Percentiles rank a stretch among this genome's conserved stretches.
Conservation (phyloP, 1,140 invertebrate species). For the Geopemphigus sp. region DNA sequence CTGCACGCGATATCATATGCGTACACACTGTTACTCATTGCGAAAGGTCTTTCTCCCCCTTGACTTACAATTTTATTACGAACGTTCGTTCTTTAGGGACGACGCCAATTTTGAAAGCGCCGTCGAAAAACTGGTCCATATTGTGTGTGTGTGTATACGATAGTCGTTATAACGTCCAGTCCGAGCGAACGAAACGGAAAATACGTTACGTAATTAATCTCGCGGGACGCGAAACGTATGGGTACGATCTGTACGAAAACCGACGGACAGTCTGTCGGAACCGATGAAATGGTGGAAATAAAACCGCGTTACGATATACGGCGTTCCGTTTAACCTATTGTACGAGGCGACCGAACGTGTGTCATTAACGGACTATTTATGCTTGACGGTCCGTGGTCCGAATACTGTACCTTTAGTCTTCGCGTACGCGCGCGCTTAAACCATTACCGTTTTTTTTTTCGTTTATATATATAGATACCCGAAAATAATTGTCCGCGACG, state of each 20-base stretch:
- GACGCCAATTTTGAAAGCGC: conserved; percentile 8
- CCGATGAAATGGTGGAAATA: not conserved
- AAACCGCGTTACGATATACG: too few species aligned
- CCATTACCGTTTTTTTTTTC: too few species aligned
- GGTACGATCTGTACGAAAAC: not conserved
- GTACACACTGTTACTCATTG: not conserved
- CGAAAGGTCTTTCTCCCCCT: not conserved
- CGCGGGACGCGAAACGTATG: not conserved
- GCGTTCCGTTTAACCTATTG: too few species aligned
- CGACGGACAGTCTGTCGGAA: not conserved
- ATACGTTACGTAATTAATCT: conserved; percentile 29
- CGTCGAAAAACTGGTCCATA: not conserved
- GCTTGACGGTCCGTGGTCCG: too few species aligned
- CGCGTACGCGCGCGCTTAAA: too few species aligned
- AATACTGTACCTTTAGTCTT: too few species aligned
- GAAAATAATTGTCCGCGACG: too few species aligned
- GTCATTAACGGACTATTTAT: too few species aligned
- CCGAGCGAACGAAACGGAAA: not conserved
- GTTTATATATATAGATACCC: too few species aligned
- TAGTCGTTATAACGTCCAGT: too few species aligned
- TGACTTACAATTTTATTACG: not conserved
- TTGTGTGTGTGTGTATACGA: not conserved
- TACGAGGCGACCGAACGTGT: too few species aligned
- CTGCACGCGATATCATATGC: conserved; percentile 25
- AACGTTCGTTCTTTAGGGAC: not conserved